These are phyloP conservation scores for Pelochelys cantorii DNA, from an alignment of 2,797 vertebrate species.

Conservation along the genomic window DNA sequence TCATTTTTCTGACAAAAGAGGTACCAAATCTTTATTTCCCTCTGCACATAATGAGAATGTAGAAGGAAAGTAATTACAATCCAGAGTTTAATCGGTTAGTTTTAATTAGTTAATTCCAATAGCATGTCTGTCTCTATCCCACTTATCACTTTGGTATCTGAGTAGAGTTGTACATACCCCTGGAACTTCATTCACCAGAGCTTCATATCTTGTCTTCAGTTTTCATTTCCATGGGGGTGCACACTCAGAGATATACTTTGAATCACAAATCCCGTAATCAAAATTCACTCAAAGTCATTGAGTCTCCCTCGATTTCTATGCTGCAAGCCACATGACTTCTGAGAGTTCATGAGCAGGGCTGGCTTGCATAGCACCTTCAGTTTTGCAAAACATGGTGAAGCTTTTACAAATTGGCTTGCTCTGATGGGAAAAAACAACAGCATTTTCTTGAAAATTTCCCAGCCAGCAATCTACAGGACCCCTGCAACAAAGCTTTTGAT, in stretches of 20 bases:
- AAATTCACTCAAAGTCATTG: not conserved
- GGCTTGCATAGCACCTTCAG: not conserved
- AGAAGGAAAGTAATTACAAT: not conserved
- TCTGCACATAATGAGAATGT: fast-evolving
- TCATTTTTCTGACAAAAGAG: not conserved
- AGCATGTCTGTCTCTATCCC: not conserved
- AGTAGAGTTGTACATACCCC: not conserved
- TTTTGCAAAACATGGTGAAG: not conserved
- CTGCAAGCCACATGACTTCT: not conserved
- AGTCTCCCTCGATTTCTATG: not conserved
- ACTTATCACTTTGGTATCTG: not conserved
- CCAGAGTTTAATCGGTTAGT: not conserved
- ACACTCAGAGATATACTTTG: not conserved
- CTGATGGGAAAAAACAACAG: not conserved
- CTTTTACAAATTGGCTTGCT: not conserved
- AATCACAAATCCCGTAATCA: not conserved
- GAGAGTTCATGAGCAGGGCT: not conserved
- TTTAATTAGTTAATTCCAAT: not conserved
- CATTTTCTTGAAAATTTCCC: not conserved
- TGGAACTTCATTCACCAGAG: not conserved
- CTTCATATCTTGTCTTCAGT: not conserved
- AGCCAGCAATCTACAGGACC: not conserved
- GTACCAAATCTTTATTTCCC: not conserved
- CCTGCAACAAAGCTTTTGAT: not conserved
- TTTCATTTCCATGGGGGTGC: not conserved